These are phyloP conservation scores for Lutraria lutraria DNA, from an alignment of 2,888 invertebrate species.

Conservation along the genomic window DNA sequence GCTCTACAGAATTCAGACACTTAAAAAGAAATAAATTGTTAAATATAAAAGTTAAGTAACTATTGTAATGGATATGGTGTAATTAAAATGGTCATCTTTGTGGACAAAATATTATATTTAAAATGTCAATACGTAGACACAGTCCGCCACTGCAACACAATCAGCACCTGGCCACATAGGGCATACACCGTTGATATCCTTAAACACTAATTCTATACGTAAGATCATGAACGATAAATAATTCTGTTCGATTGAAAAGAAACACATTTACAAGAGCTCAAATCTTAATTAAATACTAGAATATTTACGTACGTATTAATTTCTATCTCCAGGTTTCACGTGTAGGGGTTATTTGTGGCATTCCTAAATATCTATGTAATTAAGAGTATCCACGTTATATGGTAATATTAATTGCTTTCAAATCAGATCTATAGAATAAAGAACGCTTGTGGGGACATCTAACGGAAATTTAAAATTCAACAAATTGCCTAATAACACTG, in stretches of 20 bases:
- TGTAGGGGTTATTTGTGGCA: conserved; percentile 59
- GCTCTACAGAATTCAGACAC: too few relatives aligned
- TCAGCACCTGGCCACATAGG: conserved; percentile 61
- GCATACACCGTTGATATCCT: conserved; percentile 6
- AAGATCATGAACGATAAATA: conserved; percentile 54
- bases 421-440: conserved; percentile 33
- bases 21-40: too few relatives aligned
- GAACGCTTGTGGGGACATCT: conserved; percentile 15
- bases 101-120: too few relatives aligned
- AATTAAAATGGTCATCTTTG: too few relatives aligned
- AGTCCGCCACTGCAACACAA: not conserved
- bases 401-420: conserved; percentile 38
- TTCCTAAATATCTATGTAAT: conserved; percentile 59
- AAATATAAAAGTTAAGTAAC: too few relatives aligned
- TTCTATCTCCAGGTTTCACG: conserved; percentile 60
- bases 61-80: too few relatives aligned
- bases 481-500: not conserved
- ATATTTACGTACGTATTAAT: conserved; percentile 68
- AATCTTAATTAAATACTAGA: conserved; percentile 65
- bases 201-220: not conserved
- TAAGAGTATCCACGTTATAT: conserved; percentile 47
- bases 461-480: conserved; percentile 20
- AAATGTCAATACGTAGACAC: not conserved
- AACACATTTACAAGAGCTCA: conserved; percentile 58
- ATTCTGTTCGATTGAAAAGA: conserved; percentile 50